Evolutionary conservation across 2,888 invertebrate species (phyloP).

Genomic region (Phortica okadai): DNA sequence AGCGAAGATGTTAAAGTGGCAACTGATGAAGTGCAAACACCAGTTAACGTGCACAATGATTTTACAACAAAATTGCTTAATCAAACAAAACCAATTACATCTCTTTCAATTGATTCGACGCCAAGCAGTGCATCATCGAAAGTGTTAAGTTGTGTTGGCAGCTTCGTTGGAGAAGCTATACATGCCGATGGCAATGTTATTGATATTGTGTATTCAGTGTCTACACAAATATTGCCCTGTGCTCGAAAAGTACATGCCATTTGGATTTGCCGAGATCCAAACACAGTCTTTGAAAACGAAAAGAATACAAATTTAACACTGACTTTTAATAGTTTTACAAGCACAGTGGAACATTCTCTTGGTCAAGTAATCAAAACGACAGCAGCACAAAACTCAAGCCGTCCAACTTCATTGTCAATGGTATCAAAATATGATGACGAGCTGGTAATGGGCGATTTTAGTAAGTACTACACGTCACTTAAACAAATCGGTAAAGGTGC

Average conservation of each 20-base stretch:
- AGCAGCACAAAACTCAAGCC: slow-evolving; percentile 75
- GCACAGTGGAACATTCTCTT: slow-evolving; percentile 74
- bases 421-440: slow-evolving; percentile 79
- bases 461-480: slow-evolving; percentile 79
- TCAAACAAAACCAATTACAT: slow-evolving; percentile 10
- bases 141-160: slow-evolving; percentile 54
- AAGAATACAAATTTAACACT: slow-evolving; percentile 74
- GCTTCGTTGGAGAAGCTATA: slow-evolving; percentile 62
- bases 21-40: slow-evolving; percentile 46
- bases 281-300: slow-evolving; percentile 60
- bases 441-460: slow-evolving; percentile 79
- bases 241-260: slow-evolving; percentile 80
- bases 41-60: slow-evolving; percentile 45
- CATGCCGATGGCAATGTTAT: slow-evolving; percentile 63
- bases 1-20: slow-evolving; percentile 29
- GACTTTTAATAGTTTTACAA: slow-evolving; percentile 76
- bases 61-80: slow-evolving; percentile 39
- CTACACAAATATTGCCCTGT: slow-evolving; percentile 75
- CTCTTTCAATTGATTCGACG: slow-evolving; percentile 37
- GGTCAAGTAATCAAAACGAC: slow-evolving; percentile 66
- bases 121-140: slow-evolving; percentile 40
- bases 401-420: slow-evolving; percentile 78
- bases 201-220: slow-evolving; percentile 77
- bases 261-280: slow-evolving; percentile 80
- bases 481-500: slow-evolving; percentile 80